Evolutionary conservation across 2,113 vertebrate genomes (phyloP).

Genomic region (Sturnus vulgaris): DNA sequence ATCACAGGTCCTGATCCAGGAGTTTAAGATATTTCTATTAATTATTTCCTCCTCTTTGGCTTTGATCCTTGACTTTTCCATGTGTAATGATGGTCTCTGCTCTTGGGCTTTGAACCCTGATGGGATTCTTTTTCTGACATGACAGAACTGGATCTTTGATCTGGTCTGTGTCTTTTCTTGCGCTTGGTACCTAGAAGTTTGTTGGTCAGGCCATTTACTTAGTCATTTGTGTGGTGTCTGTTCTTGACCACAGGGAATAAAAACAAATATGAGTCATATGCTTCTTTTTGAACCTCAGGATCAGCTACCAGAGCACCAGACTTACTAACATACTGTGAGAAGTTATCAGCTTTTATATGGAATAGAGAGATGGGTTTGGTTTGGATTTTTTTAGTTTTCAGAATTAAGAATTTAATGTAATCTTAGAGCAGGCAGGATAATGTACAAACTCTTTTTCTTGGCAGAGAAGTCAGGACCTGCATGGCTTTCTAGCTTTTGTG

Average conservation of each 20-base stretch:
- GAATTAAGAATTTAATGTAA: not conserved
- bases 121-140: not conserved
- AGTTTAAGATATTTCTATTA: not conserved
- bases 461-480: not conserved
- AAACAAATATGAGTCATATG: not conserved
- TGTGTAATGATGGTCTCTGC: not conserved
- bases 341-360: not conserved
- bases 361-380: not conserved
- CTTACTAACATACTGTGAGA: not conserved
- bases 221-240: not conserved
- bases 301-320: not conserved
- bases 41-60: rapidly evolving
- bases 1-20: not conserved
- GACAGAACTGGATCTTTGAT: not conserved
- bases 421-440: not conserved
- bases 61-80: not conserved
- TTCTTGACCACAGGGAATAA: not conserved
- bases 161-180: not conserved
- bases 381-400: too few relatives aligned
- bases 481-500: not conserved
- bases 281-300: not conserved
- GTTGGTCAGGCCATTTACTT: not conserved
- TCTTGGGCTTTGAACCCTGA: not conserved
- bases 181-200: not conserved
- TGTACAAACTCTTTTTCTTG: not conserved